Percentiles rank a stretch among this genome's conserved stretches.
These are phyloP conservation scores for Macrostomum lignano DNA, from an alignment of 1,140 invertebrate genomes.

Conservation along the genomic window DNA sequence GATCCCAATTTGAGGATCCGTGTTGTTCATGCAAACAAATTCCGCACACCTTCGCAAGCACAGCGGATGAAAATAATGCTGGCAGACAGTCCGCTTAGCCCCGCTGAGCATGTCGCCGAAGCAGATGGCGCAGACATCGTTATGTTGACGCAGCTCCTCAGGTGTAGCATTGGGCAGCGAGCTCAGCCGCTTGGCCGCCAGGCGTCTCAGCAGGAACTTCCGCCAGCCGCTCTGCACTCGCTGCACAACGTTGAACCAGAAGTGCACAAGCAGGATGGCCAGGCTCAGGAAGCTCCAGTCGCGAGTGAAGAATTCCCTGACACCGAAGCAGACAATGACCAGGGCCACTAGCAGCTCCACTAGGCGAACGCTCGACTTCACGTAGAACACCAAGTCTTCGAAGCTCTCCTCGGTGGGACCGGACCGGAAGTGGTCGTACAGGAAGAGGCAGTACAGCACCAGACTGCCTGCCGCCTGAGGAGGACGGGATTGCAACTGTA, in stretches of 20 bases:
- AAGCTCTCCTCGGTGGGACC: conserved; percentile 69
- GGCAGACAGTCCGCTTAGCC: too few species aligned
- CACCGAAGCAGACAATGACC: conserved; percentile 68
- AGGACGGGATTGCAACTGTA: too few species aligned
- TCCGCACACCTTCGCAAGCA: too few species aligned
- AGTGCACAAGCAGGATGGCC: conserved; percentile 73
- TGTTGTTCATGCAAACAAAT: too few species aligned
- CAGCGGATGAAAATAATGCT: too few species aligned
- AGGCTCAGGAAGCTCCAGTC: conserved; percentile 57
- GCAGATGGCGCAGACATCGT: too few species aligned
- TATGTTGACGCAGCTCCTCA: conserved; percentile 45
- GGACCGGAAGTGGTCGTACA: conserved; percentile 41
- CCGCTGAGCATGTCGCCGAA: too few species aligned
- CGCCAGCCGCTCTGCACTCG: conserved; percentile 65
- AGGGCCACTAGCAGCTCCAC: conserved; percentile 77
- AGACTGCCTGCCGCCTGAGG: conserved; percentile 33
- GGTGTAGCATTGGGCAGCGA: conserved; percentile 48
- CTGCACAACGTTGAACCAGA: conserved; percentile 87
- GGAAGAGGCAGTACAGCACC: too few species aligned
- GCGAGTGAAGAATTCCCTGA: conserved; percentile 68
- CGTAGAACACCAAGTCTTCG: conserved; percentile 76
- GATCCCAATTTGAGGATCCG: too few species aligned
- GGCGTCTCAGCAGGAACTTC: conserved; percentile 60
- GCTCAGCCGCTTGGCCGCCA: conserved; percentile 70
- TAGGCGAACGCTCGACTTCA: conserved; percentile 45